Evolutionary conservation across 2,888 invertebrate species (phyloP).

Genomic region (Cephus runcator): DNA sequence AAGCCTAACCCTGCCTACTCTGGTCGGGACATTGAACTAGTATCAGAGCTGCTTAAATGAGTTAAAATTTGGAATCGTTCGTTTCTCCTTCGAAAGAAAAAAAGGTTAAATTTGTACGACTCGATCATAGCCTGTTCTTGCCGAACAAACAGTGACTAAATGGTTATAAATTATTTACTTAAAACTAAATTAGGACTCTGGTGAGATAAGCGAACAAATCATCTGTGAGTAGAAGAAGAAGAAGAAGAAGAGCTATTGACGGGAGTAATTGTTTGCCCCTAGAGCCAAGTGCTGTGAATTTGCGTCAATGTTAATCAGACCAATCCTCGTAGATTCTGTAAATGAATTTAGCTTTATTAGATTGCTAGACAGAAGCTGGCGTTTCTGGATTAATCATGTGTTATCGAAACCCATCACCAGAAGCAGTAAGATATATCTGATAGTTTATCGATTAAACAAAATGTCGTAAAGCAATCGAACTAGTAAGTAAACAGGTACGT

Average conservation of each 20-base stretch:
- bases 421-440: not conserved
- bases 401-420: not conserved
- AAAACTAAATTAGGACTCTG: not conserved
- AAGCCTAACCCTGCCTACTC: not conserved
- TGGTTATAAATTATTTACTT: not conserved
- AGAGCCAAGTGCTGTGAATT: not conserved
- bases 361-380: not conserved
- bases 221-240: not conserved
- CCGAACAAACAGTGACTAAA: not conserved
- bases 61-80: not conserved
- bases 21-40: not conserved
- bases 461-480: not conserved
- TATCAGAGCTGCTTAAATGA: not conserved
- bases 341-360: slow-evolving; percentile 34
- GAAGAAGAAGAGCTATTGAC: not conserved
- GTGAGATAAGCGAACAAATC: not conserved
- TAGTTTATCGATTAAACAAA: not conserved
- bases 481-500: not conserved
- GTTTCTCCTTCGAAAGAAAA: not conserved
- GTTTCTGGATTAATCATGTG: not conserved
- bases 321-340: slow-evolving; percentile 48
- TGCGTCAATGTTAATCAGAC: slow-evolving; percentile 37
- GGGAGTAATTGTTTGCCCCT: not conserved
- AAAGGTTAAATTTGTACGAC: not conserved
- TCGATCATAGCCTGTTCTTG: not conserved